These are phyloP conservation scores for Hydrochoerus hydrochaeris DNA, from an alignment of 2,113 vertebrate genomes.

Conservation along the genomic window DNA sequence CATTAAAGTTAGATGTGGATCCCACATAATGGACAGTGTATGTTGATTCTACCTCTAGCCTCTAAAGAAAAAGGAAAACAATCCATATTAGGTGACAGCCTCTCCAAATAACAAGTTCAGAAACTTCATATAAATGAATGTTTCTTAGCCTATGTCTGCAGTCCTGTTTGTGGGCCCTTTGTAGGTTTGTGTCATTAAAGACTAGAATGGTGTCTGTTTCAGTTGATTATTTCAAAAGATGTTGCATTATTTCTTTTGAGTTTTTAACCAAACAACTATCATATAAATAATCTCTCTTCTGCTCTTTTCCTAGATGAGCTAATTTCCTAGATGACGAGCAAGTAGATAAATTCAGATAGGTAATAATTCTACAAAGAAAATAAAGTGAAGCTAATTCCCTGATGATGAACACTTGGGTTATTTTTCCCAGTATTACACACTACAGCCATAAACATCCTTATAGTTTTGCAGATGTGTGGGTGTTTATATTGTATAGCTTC, in stretches of 20 bases:
- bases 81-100: background rate
- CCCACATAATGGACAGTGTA: background rate
- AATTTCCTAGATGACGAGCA: slow-evolving; percentile 25
- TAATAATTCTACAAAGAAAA: slow-evolving; percentile 31
- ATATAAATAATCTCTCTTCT: background rate
- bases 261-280: slow-evolving; percentile 41
- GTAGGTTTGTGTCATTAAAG: background rate
- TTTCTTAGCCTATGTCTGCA: background rate
- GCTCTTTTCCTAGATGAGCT: slow-evolving; percentile 4
- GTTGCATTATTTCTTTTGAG: background rate
- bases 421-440: slow-evolving; percentile 17
- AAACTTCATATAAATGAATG: background rate
- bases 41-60: background rate
- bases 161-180: background rate
- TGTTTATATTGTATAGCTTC: slow-evolving; percentile 43
- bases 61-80: background rate
- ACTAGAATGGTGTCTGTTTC: background rate
- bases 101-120: background rate
- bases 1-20: background rate
- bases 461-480: background rate
- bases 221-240: background rate
- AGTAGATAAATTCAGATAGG: slow-evolving; percentile 7
- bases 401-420: background rate
- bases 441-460: background rate
- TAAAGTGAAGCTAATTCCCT: background rate